These are phyloP conservation scores for Gerris lacustris DNA, from an alignment of 2,888 invertebrate genomes.

Conservation along the genomic window DNA sequence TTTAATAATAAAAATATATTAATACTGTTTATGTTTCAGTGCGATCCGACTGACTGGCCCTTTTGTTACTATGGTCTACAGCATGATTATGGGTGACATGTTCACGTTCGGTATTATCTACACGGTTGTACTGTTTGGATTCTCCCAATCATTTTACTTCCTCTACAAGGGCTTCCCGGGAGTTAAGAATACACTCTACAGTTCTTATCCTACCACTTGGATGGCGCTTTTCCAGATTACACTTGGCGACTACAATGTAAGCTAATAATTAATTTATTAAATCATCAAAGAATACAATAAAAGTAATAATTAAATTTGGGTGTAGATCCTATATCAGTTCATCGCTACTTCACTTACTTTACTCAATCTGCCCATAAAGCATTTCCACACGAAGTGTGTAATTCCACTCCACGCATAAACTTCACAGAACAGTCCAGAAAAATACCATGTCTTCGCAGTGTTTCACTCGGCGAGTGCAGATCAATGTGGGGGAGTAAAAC, in stretches of 20 bases:
- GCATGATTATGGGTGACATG: slow-evolving; percentile 98
- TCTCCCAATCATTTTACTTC: slow-evolving; percentile 91
- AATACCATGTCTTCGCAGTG: no score
- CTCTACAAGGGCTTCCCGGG: slow-evolving; percentile 82
- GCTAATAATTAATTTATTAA: slow-evolving; percentile 32
- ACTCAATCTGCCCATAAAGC: background rate
- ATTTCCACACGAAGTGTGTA: no score
- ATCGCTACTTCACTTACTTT: no score
- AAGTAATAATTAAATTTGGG: background rate
- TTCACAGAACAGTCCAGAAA: no score
- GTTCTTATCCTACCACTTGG: slow-evolving; percentile 82
- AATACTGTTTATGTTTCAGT: slow-evolving; percentile 41
- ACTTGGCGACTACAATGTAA: slow-evolving; percentile 92
- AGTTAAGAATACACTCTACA: slow-evolving; percentile 65
- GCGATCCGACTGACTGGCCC: slow-evolving; percentile 91
- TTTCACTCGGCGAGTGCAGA: no score
- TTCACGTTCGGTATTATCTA: slow-evolving; percentile 97
- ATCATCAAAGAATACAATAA: background rate
- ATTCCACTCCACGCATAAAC: no score
- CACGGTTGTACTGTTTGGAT: slow-evolving; percentile 83
- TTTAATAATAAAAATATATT: no score
- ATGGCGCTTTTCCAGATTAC: slow-evolving; percentile 97
- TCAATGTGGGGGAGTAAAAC: no score
- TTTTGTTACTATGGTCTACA: slow-evolving; percentile 98
- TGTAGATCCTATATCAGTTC: background rate